These are phyloP conservation scores for Hybos culiciformis DNA, from an alignment of 2,888 invertebrate genomes.

Conservation along the genomic window DNA sequence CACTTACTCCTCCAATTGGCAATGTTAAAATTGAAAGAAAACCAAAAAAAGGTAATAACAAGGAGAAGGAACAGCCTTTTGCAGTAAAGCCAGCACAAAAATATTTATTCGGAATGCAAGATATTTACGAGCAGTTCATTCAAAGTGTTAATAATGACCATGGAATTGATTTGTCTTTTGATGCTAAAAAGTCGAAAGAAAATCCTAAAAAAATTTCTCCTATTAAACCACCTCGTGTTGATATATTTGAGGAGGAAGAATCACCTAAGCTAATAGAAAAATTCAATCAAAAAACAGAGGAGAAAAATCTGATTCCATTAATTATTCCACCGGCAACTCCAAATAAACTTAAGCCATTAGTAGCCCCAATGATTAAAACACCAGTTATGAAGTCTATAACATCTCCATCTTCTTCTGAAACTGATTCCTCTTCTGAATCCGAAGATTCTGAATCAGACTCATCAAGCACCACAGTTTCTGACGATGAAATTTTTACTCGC, in stretches of 20 bases:
- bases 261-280: not conserved
- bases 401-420: slow-evolving; percentile 1
- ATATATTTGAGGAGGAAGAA: not conserved
- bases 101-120: slow-evolving; percentile 25
- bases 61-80: too few species aligned
- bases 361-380: too few species aligned
- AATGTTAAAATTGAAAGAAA: not conserved
- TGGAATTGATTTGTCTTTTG: slow-evolving; percentile 16
- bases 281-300: not conserved
- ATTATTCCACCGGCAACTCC: too few species aligned
- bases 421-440: not conserved
- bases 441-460: not conserved
- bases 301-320: too few species aligned
- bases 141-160: slow-evolving; percentile 28
- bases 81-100: not conserved
- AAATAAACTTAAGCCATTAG: too few species aligned
- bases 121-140: slow-evolving; percentile 31
- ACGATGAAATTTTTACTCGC: not conserved
- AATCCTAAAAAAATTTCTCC: too few species aligned
- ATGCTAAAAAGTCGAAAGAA: too few species aligned
- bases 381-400: too few species aligned
- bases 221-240: not conserved
- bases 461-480: not conserved
- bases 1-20: not conserved
- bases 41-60: not conserved